Conservation (phyloP, 2,888 invertebrate genomes). For the Plebejus argus region DNA sequence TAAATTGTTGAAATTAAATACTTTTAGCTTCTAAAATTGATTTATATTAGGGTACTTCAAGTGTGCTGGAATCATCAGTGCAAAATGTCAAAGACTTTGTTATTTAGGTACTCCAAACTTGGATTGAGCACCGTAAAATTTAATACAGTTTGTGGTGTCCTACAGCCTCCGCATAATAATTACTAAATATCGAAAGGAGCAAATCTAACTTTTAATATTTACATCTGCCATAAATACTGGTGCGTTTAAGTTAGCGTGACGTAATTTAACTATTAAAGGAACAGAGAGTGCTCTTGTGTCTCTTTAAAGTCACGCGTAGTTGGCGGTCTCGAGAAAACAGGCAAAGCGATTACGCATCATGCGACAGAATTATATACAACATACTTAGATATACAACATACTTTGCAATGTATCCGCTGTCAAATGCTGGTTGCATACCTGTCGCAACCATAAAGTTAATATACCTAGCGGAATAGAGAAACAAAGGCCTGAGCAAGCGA, state of each 20-base stretch:
- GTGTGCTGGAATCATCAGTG: neutral
- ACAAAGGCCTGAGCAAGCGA: too few relatives aligned
- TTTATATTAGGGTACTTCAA: neutral
- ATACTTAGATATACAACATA: neutral
- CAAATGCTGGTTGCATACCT: neutral
- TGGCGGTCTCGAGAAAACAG: neutral
- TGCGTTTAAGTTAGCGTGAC: neutral
- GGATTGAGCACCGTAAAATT: neutral
- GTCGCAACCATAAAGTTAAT: too few relatives aligned
- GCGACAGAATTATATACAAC: neutral
- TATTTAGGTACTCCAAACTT: neutral
- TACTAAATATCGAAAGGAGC: neutral
- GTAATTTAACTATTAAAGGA: neutral
- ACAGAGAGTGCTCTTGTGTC: neutral
- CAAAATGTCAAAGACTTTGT: neutral
- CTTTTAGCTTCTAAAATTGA: neutral
- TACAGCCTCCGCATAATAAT: too few relatives aligned
- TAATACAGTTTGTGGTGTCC: too few relatives aligned
- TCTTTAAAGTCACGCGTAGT: neutral
- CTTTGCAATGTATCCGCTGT: neutral
- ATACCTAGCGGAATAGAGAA: too few relatives aligned
- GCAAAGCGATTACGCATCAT: neutral
- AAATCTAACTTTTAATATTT: neutral
- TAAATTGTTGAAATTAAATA: neutral
- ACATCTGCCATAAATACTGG: neutral